Evolutionary conservation across 2,888 invertebrate species (phyloP).

Genomic region (Leucoptera coffeella): DNA sequence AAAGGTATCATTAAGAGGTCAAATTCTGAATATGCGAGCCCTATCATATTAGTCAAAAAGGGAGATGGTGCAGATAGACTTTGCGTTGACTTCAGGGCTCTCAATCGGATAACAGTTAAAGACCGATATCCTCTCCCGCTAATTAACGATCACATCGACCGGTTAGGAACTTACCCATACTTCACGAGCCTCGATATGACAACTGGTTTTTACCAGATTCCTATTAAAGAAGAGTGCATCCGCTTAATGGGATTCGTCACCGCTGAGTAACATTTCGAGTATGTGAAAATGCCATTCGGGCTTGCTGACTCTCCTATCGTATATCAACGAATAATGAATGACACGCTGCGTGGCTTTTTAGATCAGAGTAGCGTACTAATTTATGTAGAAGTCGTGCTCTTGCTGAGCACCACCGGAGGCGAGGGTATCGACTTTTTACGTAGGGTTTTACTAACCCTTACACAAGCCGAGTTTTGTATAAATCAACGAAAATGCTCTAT

Average conservation of each 20-base stretch:
- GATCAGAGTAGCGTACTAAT: background rate
- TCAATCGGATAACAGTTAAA: conserved; percentile 7
- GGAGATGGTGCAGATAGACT: conserved; percentile 8
- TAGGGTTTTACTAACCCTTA: background rate
- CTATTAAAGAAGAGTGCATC: too few relatives aligned
- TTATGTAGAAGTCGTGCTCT: conserved; percentile 1
- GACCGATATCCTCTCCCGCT: conserved; percentile 10
- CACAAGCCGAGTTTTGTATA: conserved; percentile 3
- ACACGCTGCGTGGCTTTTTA: background rate
- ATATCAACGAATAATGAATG: conserved; percentile 1
- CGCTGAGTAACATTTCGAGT: conserved; percentile 12
- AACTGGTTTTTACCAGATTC: conserved; percentile 12
- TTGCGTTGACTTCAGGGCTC: conserved; percentile 7
- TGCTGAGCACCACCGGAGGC: background rate
- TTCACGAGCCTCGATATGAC: conserved; percentile 10
- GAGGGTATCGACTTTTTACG: background rate
- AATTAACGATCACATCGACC: conserved; percentile 12
- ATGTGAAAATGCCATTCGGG: conserved; percentile 8
- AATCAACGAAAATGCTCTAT: conserved; percentile 2
- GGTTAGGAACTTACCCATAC: conserved; percentile 7
- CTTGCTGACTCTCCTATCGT: conserved; percentile 2
- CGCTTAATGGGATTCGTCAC: conserved; percentile 13
- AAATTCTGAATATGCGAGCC: conserved; percentile 11
- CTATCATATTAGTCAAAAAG: conserved; percentile 11
- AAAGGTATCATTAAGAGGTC: conserved; percentile 6